Percentiles rank a stretch among this genome's conserved stretches.
Evolutionary conservation across 2,797 vertebrate species (phyloP).

Genomic region (Huso huso): DNA sequence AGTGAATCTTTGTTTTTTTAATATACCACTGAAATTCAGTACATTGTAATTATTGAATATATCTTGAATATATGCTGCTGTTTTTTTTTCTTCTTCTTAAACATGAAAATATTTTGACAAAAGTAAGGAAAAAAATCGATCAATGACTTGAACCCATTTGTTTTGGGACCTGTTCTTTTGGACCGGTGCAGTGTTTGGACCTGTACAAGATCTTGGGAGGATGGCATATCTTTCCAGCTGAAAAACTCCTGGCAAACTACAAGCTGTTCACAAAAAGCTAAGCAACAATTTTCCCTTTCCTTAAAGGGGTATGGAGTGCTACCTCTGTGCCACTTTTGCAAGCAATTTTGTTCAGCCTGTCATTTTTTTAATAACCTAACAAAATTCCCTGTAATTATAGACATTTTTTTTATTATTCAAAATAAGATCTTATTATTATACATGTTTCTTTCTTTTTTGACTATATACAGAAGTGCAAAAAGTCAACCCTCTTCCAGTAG

Average conservation of each 20-base stretch:
- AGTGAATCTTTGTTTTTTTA: constrained; percentile 45
- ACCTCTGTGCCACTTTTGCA: constrained; percentile 88
- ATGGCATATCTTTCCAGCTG: constrained; percentile 74
- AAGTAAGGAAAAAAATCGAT: constrained; percentile 76
- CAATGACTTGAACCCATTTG: constrained; percentile 74
- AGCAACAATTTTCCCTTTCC: constrained; percentile 76
- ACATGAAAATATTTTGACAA: constrained; percentile 89
- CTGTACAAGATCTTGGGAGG: constrained; percentile 70
- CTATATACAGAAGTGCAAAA: constrained; percentile 99
- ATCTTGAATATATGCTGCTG: constrained; percentile 79
- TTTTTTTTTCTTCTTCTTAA: constrained; percentile 57
- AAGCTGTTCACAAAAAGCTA: constrained; percentile 93
- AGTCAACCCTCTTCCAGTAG: constrained; percentile 82
- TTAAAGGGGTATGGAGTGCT: constrained; percentile 72
- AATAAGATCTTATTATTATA: constrained; percentile 99
- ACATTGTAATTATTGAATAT: constrained; percentile 78
- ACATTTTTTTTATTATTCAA: constrained; percentile 92
- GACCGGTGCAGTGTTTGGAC: constrained; percentile 72
- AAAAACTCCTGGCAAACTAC: constrained; percentile 96
- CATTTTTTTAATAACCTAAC: constrained; percentile 91
- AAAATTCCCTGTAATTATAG: constrained; percentile 98
- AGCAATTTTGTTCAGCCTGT: constrained; percentile 97
- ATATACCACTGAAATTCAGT: constrained; percentile 68
- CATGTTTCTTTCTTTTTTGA: constrained; percentile 98
- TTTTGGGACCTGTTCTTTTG: constrained; percentile 64